phyloP scores from a whole-genome alignment of 30 jellyfish, hydroid and myxozoan species.

The Aurelia sp. region DNA sequence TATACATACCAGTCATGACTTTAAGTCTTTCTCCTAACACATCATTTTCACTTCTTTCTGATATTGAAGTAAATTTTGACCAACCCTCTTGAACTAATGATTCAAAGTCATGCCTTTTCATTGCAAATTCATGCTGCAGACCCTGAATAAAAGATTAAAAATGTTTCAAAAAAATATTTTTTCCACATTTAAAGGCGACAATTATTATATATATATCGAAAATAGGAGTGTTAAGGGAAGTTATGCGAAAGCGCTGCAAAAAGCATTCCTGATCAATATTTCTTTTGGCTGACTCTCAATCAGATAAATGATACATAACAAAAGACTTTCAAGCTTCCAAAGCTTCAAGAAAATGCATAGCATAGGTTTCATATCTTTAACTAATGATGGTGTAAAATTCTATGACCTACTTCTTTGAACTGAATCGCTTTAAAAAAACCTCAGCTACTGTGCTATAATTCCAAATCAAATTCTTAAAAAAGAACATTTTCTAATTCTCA shows the following conservation, averaged over 20 bases:
- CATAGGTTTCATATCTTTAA: not conserved
- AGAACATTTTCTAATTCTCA: too few relatives aligned
- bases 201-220: not conserved
- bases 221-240: not conserved
- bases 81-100: slow-evolving; percentile 66
- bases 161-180: not conserved
- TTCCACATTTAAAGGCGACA: not conserved
- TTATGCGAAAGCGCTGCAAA: too few relatives aligned
- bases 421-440: not conserved
- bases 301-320: too few relatives aligned
- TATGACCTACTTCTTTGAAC: too few relatives aligned
- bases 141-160: not conserved
- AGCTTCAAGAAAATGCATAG: not conserved
- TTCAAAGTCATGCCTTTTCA: slow-evolving; percentile 54
- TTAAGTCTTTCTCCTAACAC: slow-evolving; percentile 23
- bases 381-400: not conserved
- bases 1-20: slow-evolving; percentile 39
- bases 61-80: slow-evolving; percentile 42
- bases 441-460: too few relatives aligned
- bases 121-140: slow-evolving; percentile 55
- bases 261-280: too few relatives aligned
- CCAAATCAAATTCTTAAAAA: too few relatives aligned
- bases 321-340: not conserved
- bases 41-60: slow-evolving; percentile 20
- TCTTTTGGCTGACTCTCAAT: too few relatives aligned